A percentile compares a stretch with the other conserved stretches of the same genome.
These are phyloP conservation scores for Sus scrofa DNA, from an alignment of 2,113 vertebrate genomes.

Conservation along the genomic window T2T-Sscrofa CM000814.6:82746501-82747000, in stretches of 20 bases:
- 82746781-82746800: not conserved
- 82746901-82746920: not conserved
- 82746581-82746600: not conserved
- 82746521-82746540: not conserved
- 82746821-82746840: not conserved
- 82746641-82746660: not conserved
- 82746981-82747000: not conserved
- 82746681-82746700: not conserved
- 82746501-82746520: not conserved
- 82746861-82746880: not conserved
- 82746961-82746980: not conserved
- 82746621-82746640: not conserved
- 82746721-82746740: not conserved
- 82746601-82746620: not conserved
- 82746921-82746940: not conserved
- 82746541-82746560: not conserved
- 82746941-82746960: not conserved
- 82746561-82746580: not conserved
- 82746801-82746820: not conserved
- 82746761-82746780: not conserved
- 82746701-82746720: not conserved
- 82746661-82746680: constrained; percentile 1
- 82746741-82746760: not conserved
- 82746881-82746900: not conserved
- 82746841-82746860: not conserved